Conservation (phyloP, 2,888 invertebrate species). For the Sylvicola cinctus region DNA sequence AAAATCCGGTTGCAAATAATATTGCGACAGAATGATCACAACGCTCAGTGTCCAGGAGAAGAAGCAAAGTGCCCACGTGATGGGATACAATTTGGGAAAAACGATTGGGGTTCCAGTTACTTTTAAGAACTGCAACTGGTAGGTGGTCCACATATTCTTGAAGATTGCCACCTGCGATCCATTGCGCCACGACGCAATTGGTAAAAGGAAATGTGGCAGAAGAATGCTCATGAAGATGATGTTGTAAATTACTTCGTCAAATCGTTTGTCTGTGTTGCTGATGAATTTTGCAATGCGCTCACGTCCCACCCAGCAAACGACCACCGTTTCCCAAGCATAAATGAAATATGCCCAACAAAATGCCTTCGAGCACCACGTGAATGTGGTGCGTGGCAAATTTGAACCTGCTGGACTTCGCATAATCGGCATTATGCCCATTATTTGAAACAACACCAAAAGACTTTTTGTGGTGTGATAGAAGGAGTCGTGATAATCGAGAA, state of each 20-base stretch:
- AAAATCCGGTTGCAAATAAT: conserved; percentile 49
- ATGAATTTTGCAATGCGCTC: conserved; percentile 34
- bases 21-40: conserved; percentile 43
- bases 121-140: conserved; percentile 39
- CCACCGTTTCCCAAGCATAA: conserved; percentile 36
- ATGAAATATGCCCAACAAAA: conserved; percentile 45
- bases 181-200: conserved; percentile 48
- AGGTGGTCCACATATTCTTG: conserved; percentile 61
- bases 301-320: conserved; percentile 30
- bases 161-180: conserved; percentile 49
- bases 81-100: conserved; percentile 38
- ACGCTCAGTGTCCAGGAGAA: conserved; percentile 45
- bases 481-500: conserved; percentile 44
- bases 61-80: conserved; percentile 42
- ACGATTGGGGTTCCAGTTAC: conserved; percentile 41
- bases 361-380: conserved; percentile 42
- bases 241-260: conserved; percentile 55
- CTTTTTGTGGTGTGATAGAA: conserved; percentile 52
- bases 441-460: conserved; percentile 45
- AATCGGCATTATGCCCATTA: conserved; percentile 58
- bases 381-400: conserved; percentile 31
- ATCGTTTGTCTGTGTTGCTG: conserved; percentile 37
- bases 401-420: conserved; percentile 36
- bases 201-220: conserved; percentile 46
- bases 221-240: conserved; percentile 51